Evolutionary conservation across 1,140 invertebrate genomes (phyloP).

Genomic region (Platorchestia sp.): DNA sequence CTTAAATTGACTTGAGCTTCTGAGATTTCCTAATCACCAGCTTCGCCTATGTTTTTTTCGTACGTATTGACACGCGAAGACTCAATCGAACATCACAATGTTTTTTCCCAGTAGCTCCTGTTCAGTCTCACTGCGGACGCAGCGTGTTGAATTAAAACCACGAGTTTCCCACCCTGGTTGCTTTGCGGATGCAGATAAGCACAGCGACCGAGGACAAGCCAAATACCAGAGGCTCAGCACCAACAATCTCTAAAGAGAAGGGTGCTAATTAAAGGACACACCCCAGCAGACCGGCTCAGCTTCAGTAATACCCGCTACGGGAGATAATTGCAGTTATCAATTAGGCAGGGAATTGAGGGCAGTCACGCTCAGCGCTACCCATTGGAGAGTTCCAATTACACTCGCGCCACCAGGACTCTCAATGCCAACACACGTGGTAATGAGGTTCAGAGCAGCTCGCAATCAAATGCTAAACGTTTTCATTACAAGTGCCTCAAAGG

Average conservation of each 20-base stretch:
- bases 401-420: not conserved
- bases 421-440: not conserved
- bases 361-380: slow-evolving; percentile 22
- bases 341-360: slow-evolving; percentile 3
- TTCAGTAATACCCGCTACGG: not conserved
- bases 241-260: not conserved
- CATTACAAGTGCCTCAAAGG: not conserved
- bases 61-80: no score
- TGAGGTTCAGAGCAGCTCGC: not conserved
- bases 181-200: not conserved
- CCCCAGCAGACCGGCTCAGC: not conserved
- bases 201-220: not conserved
- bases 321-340: slow-evolving; percentile 48
- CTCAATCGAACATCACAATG: no score
- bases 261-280: slow-evolving; percentile 16
- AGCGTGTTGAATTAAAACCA: no score
- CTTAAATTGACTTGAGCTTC: no score
- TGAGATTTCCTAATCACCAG: no score
- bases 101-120: no score
- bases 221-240: not conserved
- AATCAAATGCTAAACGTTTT: slow-evolving; percentile 1
- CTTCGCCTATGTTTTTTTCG: no score
- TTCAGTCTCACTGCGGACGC: no score
- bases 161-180: not conserved
- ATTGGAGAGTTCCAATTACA: slow-evolving; percentile 20